Percentiles rank a stretch among this genome's conserved stretches.
phyloP scores from a whole-genome alignment of 1,140 invertebrate genomes.

The Batillaria attramentaria region DNA sequence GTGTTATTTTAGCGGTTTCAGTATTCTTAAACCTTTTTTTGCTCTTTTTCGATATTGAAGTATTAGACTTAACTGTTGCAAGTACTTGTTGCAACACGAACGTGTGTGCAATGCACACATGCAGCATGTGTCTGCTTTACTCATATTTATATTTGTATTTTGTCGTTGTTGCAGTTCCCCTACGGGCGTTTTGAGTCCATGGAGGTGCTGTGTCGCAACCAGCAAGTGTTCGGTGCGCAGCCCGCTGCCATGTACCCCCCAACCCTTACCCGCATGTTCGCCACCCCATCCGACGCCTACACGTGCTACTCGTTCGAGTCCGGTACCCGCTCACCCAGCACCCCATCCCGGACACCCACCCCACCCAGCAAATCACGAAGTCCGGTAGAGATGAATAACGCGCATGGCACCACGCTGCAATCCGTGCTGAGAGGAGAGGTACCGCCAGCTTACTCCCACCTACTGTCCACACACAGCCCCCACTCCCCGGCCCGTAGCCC shows the following conservation, averaged over 20 bases:
- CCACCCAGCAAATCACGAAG: slow-evolving; percentile 26
- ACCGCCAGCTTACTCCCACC: slow-evolving; percentile 61
- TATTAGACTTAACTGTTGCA: too few relatives aligned
- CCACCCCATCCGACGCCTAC: slow-evolving; percentile 40
- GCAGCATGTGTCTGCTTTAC: neutral
- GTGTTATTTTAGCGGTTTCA: neutral
- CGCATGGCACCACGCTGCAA: slow-evolving; percentile 52
- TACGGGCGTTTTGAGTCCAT: slow-evolving; percentile 30
- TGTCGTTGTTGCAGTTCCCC: slow-evolving; percentile 7
- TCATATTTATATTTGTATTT: slow-evolving; percentile 6
- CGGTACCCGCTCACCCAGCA: slow-evolving; percentile 32
- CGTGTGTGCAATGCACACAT: neutral
- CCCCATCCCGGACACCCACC: slow-evolving; percentile 23
- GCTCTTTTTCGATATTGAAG: too few relatives aligned
- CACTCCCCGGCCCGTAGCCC: neutral
- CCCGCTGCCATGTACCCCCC: slow-evolving; percentile 35
- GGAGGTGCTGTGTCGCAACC: slow-evolving; percentile 44
- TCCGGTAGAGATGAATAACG: slow-evolving; percentile 6
- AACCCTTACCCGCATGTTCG: slow-evolving; percentile 30
- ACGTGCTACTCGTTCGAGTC: slow-evolving; percentile 48
- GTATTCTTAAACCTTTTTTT: neutral
- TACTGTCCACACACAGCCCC: slow-evolving; percentile 37
- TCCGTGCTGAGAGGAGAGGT: slow-evolving; percentile 64
- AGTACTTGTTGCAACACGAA: neutral
- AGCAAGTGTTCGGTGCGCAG: slow-evolving; percentile 34